Evolutionary conservation across 2,113 vertebrate species (phyloP), one percentile per base, ranked within the genome.

Genomic region (Percopsis transmontana): DNA sequence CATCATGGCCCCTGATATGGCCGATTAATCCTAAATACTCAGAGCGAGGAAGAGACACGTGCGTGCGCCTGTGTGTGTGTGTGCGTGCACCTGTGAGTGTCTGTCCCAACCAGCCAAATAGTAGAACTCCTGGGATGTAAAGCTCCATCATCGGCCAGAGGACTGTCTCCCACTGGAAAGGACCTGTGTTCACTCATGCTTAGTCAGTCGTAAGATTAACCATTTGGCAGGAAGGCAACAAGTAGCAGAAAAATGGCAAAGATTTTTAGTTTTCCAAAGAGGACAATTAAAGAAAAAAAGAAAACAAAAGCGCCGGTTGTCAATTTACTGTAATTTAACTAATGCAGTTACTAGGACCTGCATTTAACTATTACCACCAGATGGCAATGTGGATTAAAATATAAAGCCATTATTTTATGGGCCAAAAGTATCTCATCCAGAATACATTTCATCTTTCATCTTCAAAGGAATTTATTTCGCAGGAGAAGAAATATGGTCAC

Each of bases 11-110:
- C 56, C 68, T 44, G 81, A 72, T 76, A 70, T 57, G 80, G 76
- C 65, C 12, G 55, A 87, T 87, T 84, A 84, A 86, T 85, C 73
- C 78, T 73, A 42, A 0, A 58, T 56, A 63, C 70, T 68, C 63
- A 68, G 56, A 68, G 56, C 38, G 68, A 68, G 53, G 39, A 66
- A 11, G 57, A 56, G 58, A 61, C 66, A 20, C 54, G 63, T 41
- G 23, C 18, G 55, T 66, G 58, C 53, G 27, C 20, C 10, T 24
- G 56, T 58, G 24, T 27, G 42, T 47, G 20, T 45, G 58, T 60
- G 58, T 16, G 41, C 23, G 41, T 16, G 40, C 15, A 41, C 8
- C 41, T 45, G 58, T 16, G 58, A 24, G 58, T 3, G 15, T 10
- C 11, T 10, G 27, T n/a, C 6, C 44, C 44, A n/a, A 16, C 23